Base-by-base conservation (phyloP, 2,888 invertebrate species). In the Tanypteryx hageni region DNA sequence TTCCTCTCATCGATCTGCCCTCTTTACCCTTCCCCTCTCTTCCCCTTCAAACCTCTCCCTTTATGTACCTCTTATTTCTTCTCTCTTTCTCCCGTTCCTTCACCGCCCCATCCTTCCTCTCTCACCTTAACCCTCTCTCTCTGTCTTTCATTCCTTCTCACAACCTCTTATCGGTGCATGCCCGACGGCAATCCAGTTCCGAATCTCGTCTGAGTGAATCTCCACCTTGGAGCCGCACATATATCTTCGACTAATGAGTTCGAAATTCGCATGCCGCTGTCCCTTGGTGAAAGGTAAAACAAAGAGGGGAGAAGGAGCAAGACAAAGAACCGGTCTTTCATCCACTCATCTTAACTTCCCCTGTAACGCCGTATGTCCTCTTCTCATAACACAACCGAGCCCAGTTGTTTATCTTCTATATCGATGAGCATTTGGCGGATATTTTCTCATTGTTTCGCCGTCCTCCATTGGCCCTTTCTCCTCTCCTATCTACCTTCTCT, bases 201-300 rank as follows among this genome's bases (percentile, higher is more conserved):
- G 11, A 13, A 76, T 76, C 76, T 76, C 76, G n/a, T n/a, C 10
- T 22, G n/a, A n/a, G 22, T 22, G n/a, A 68, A 68, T 68, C 68
- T n/a, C n/a, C 13, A 27, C 76, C 76, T 27, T 22, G 3, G 13
- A 22, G 76, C 27, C 4, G 10, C 22, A 14, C 27, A 76, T 76
- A 76, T 76, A 76, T 76, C 76, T 76, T 11, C 76, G 76, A 27
- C 76, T 76, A 76, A 76, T 76, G 76, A 76, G 76, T 76, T 27
- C 9, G 76, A 76, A 76, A 76, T 76, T 76, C 76, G 76, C 76
- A 14, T 18, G 27, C 76, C 27, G 22, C 76, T 76, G 76, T 76
- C 76, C 0, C 11, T 76, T 18, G 18, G 22, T 22, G n/a, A 13
- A n/a, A n/a, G 13, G 27, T 10, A 76, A 22, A 27, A 27, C n/a